phyloP scores from a whole-genome alignment of 2,113 vertebrate species.

The Corvus hawaiiensis region DNA sequence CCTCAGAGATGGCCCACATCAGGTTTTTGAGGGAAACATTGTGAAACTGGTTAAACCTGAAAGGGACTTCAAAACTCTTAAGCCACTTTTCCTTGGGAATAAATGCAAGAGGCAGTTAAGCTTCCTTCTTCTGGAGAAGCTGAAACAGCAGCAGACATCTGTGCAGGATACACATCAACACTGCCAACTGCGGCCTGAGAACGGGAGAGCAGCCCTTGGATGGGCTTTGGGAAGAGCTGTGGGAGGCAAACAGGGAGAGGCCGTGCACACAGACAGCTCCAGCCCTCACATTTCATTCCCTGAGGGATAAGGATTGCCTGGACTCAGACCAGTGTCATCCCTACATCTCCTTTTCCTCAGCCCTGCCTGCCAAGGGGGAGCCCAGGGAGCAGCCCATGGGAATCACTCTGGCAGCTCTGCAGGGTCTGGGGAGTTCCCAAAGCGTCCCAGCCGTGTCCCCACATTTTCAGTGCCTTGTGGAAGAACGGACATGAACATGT shows the following conservation, averaged over 20 bases:
- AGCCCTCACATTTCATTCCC: not conserved
- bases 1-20: not conserved
- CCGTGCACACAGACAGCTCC: not conserved
- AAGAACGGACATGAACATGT: not conserved
- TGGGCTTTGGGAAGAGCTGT: not conserved
- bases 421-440: not conserved
- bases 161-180: not conserved
- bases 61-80: not conserved
- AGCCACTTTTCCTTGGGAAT: not conserved
- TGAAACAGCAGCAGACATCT: not conserved
- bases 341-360: not conserved
- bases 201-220: not conserved
- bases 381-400: not conserved
- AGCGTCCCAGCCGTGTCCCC: not conserved
- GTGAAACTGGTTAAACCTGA: not conserved
- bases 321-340: not conserved
- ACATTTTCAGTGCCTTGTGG: accelerated
- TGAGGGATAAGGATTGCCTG: not conserved
- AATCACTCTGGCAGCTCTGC: not conserved
- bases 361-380: accelerated
- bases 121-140: not conserved
- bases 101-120: not conserved
- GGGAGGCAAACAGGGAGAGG: not conserved
- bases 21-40: not conserved
- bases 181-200: not conserved